Conservation (phyloP, 2,888 invertebrate genomes). For the Drosophila yooni region DNA sequence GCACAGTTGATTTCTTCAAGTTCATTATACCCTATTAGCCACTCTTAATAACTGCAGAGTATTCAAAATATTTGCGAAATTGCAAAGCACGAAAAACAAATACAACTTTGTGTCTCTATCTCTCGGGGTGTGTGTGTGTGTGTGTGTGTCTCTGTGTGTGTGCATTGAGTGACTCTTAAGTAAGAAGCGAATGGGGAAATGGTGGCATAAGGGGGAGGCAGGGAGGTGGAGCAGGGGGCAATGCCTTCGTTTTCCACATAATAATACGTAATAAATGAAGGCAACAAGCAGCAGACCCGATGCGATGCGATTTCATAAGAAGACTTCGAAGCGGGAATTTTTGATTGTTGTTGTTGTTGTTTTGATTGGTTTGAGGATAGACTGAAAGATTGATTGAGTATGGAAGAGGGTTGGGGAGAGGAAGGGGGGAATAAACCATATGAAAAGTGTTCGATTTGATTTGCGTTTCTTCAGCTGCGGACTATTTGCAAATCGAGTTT, state of each 20-base stretch:
- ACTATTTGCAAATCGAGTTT: conserved; percentile 28
- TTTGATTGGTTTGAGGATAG: conserved; percentile 25
- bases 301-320: conserved; percentile 32
- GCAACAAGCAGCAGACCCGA: conserved; percentile 4
- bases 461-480: conserved; percentile 40
- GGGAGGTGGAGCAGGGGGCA: neutral
- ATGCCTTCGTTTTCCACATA: conserved; percentile 17
- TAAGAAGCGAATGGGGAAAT: neutral
- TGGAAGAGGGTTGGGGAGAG: neutral
- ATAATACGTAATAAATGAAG: conserved; percentile 30
- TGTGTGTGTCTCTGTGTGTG: neutral
- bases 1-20: neutral
- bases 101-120: conserved; percentile 1
- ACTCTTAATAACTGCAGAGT: neutral
- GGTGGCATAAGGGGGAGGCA: neutral
- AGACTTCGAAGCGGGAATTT: conserved; percentile 7
- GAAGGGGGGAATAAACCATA: conserved; percentile 10
- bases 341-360: conserved; percentile 5
- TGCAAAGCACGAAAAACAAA: conserved; percentile 38
- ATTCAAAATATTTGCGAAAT: conserved; percentile 46
- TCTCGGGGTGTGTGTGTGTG: neutral
- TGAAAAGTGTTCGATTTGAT: conserved; percentile 24
- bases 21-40: neutral
- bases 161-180: conserved; percentile 29
- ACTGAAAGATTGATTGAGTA: conserved; percentile 15